These are phyloP conservation scores for Acrocephalus scirpaceus DNA, from an alignment of 2,797 vertebrate species.

Conservation along the genomic window DNA sequence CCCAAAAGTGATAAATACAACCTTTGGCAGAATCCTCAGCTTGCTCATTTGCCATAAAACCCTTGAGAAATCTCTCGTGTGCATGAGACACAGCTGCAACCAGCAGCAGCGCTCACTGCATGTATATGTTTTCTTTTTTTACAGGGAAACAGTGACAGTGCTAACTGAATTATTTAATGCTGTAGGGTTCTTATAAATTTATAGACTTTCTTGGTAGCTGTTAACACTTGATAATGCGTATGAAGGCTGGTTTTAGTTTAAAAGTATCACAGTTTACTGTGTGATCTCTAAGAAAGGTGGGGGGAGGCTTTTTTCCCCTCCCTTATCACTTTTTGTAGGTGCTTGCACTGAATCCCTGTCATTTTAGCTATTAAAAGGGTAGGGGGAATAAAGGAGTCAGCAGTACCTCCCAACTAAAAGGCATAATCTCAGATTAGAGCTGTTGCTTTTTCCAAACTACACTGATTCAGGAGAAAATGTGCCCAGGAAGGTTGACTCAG, in stretches of 20 bases:
- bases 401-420: background rate
- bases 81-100: background rate
- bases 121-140: background rate
- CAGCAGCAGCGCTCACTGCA: background rate
- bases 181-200: background rate
- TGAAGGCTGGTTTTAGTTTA: background rate
- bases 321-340: background rate
- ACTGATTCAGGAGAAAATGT: background rate
- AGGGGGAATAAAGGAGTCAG: background rate
- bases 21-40: constrained; percentile 41
- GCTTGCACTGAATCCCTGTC: background rate
- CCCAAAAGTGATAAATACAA: constrained; percentile 17
- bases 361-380: background rate
- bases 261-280: background rate
- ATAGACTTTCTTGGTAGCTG: background rate
- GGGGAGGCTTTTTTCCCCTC: background rate
- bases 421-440: background rate
- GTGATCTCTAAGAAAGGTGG: background rate
- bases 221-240: background rate
- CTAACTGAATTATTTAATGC: constrained; percentile 20
- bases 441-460: background rate
- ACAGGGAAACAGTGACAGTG: background rate
- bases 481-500: background rate
- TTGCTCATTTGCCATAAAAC: constrained; percentile 35
- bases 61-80: background rate